Percentiles rank a stretch among this genome's conserved stretches.
Conservation (phyloP, 1,140 invertebrate genomes). For the Hermatobates lingyangjiaoensis region DNA sequence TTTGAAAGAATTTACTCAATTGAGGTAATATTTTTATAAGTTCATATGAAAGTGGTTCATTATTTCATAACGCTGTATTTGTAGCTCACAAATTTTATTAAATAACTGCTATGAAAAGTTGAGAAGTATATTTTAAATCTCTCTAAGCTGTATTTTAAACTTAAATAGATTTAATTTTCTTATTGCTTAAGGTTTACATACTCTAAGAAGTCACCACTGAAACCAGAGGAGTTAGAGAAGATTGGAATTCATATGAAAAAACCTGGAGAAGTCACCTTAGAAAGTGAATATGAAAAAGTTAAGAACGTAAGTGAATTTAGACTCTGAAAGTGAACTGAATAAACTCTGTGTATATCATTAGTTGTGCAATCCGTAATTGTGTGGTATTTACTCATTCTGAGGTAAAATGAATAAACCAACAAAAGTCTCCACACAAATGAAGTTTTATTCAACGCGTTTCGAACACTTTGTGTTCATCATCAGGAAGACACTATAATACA, state of each 20-base stretch:
- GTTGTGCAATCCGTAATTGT: too few relatives aligned
- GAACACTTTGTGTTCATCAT: too few relatives aligned
- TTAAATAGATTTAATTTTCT: background rate
- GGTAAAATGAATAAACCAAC: too few relatives aligned
- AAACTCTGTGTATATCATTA: background rate
- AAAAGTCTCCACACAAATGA: too few relatives aligned
- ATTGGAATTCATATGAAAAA: slow-evolving; percentile 43
- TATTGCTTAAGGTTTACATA: slow-evolving; percentile 38
- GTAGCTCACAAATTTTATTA: slow-evolving; percentile 12
- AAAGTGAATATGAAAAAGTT: slow-evolving; percentile 50
- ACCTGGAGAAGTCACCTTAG: slow-evolving; percentile 41
- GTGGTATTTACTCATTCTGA: too few relatives aligned
- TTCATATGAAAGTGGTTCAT: background rate
- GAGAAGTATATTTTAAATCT: background rate
- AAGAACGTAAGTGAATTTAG: slow-evolving; percentile 25
- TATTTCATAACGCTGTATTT: slow-evolving; percentile 5
- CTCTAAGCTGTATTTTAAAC: background rate
- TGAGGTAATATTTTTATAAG: slow-evolving; percentile 30
- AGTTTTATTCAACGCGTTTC: too few relatives aligned
- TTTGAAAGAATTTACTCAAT: slow-evolving; percentile 42
- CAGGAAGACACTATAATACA: too few relatives aligned
- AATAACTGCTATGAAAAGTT: background rate
- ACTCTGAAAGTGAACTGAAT: background rate
- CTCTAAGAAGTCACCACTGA: slow-evolving; percentile 34
- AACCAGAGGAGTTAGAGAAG: slow-evolving; percentile 38